Percentiles rank a stretch among this genome's conserved stretches.
Evolutionary conservation across 1,140 invertebrate genomes (phyloP).

Genomic region (Drosophila serrata): DNA sequence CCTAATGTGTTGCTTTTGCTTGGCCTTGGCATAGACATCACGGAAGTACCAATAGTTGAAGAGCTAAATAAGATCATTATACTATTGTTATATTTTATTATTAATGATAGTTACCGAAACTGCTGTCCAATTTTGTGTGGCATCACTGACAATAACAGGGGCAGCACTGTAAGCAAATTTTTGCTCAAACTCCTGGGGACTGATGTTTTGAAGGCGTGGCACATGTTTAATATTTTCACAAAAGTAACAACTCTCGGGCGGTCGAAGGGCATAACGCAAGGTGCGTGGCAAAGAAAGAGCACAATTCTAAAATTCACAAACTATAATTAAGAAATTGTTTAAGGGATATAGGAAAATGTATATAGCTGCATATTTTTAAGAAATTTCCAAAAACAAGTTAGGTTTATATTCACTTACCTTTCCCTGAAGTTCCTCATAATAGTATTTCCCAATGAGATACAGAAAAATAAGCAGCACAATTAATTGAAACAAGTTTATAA

Average conservation of each 20-base stretch:
- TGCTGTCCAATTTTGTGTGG: conserved; percentile 92
- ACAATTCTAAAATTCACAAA: conserved; percentile 86
- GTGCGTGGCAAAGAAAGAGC: conserved; percentile 87
- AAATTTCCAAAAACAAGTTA: not conserved
- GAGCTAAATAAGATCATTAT: conserved; percentile 63
- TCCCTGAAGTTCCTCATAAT: conserved; percentile 55
- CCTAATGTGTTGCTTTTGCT: conserved; percentile 86
- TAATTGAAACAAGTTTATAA: conserved; percentile 20
- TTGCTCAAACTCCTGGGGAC: conserved; percentile 89
- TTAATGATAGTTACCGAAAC: conserved; percentile 80
- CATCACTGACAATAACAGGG: conserved; percentile 95
- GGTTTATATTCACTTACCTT: conserved; percentile 22
- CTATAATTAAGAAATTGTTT: not conserved
- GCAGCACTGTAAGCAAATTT: conserved; percentile 91
- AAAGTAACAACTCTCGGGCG: conserved; percentile 91
- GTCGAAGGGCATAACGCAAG: conserved; percentile 88
- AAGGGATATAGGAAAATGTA: not conserved
- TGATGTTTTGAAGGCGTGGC: conserved; percentile 88
- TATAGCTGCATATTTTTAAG: not conserved
- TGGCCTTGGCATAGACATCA: conserved; percentile 88
- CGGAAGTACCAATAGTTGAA: conserved; percentile 93
- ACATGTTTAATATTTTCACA: conserved; percentile 89
- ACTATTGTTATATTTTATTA: too few relatives aligned
- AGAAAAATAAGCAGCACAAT: conserved; percentile 13
- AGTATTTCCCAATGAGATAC: conserved; percentile 44